Base-by-base conservation (phyloP, 2,113 vertebrate species). In the Gasterosteus nipponicus region DNA sequence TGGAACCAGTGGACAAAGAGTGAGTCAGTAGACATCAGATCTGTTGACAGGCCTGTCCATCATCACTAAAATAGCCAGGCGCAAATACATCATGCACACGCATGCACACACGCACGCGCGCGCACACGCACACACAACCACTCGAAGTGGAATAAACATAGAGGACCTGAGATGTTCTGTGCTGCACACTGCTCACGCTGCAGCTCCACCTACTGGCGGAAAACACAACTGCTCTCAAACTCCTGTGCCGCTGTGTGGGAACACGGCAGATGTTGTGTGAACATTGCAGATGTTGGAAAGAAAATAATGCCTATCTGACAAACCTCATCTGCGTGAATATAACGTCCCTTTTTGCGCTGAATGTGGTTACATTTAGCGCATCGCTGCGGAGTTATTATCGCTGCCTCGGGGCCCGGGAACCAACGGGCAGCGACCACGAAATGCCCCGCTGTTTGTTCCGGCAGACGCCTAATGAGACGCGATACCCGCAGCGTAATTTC, bases 21-120 rank as follows among this genome's bases (percentile, higher is more conserved):
- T 83, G 80, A 88, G 82, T 88, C 82, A 83, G 65, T 54, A 51
- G 38, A 78, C 78, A 79, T 69, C 41, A 66, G 65, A 79, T 68
- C 64, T 80, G 81, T n/a, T 81, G 69, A 81, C 82, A 69, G 82
- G 42, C 42, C 56, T 51, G 64, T 83, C 78, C 41, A 64, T 80
- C 69, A 75, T 31, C 31, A 22, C 16, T 62, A 73, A 82, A 85
- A 81, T 81, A 79, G 67, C 63, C 0, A 1, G n/a, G 16, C 3
- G 18, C 51, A n/a, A 26, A 46, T 51, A 65, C 51, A 77, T 49
- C 42, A 42, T 54, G 10, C 58, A 56, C 42, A 47, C 33, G n/a
- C 42, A 47, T 26, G n/a, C 46, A 19, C 47, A 19, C 44, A 16
- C 44, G 16, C 44, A 16, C 44, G 16, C 41, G 12, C 41, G 22